Evolutionary conservation across 2,888 invertebrate genomes (phyloP).

Genomic region (Hemaris fuciformis): DNA sequence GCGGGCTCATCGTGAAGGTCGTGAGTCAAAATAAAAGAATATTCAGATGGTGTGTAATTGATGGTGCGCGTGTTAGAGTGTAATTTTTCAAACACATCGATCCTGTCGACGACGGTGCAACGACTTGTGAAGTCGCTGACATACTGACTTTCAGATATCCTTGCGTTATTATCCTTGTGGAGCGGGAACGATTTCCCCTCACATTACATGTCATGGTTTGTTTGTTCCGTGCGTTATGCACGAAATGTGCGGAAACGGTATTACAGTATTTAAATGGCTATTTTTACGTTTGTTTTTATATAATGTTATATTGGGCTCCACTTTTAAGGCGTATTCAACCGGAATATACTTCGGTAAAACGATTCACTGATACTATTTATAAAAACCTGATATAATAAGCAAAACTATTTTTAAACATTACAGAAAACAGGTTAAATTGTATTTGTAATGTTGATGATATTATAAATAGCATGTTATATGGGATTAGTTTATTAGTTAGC

Average conservation of each 20-base stretch:
- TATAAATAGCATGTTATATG: too few species aligned
- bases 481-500: too few species aligned
- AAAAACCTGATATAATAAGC: too few species aligned
- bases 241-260: background rate
- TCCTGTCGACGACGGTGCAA: background rate
- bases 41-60: background rate
- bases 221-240: background rate
- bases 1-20: background rate
- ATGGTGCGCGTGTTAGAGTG: background rate
- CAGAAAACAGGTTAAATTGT: too few species aligned
- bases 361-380: too few species aligned
- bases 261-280: background rate
- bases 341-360: background rate
- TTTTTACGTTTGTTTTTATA: background rate
- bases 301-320: background rate
- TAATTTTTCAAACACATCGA: slow-evolving; percentile 5
- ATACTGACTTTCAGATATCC: slow-evolving; percentile 17
- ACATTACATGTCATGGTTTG: background rate
- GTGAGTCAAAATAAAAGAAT: background rate
- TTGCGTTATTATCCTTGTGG: slow-evolving; percentile 9
- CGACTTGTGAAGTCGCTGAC: slow-evolving; percentile 10
- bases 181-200: background rate
- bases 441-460: too few species aligned
- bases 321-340: background rate
- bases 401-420: too few species aligned